Conservation (phyloP, 2,888 invertebrate species). For the Nemapogon koenigi region DNA sequence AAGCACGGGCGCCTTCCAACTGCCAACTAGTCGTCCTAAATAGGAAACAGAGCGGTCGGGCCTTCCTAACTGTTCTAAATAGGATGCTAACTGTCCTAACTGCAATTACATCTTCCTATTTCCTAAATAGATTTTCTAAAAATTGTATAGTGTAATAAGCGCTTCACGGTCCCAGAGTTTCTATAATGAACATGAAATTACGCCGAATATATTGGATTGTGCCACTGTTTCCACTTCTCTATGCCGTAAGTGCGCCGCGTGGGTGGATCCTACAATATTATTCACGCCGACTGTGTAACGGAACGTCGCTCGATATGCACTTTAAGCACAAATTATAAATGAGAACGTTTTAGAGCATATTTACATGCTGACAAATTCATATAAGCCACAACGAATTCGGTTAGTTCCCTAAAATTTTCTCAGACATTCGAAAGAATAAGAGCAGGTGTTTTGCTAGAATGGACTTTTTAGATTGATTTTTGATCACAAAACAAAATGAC, state of each 20-base stretch:
- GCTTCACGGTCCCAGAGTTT: conserved; percentile 62
- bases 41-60: no score
- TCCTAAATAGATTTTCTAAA: no score
- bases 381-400: conserved; percentile 14
- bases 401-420: conserved; percentile 7
- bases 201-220: conserved; percentile 63
- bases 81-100: no score
- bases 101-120: no score
- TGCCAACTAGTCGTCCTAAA: no score
- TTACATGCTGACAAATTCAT: conserved; percentile 42
- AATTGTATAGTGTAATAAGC: no score
- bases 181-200: conserved; percentile 66
- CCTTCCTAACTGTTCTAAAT: no score
- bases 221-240: conserved; percentile 46
- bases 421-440: conserved; percentile 8
- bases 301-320: conserved; percentile 61
- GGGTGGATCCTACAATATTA: conserved; percentile 2
- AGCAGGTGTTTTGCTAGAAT: no score
- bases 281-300: no score
- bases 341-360: conserved; percentile 57
- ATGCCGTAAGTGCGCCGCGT: conserved; percentile 51
- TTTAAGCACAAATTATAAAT: conserved; percentile 63
- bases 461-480: no score
- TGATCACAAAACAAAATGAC: no score
- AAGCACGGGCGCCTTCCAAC: no score